A percentile compares a stretch with the other conserved stretches of the same genome.
Conservation (phyloP, 2,113 vertebrate genomes). For the Lepus americanus region DNA sequence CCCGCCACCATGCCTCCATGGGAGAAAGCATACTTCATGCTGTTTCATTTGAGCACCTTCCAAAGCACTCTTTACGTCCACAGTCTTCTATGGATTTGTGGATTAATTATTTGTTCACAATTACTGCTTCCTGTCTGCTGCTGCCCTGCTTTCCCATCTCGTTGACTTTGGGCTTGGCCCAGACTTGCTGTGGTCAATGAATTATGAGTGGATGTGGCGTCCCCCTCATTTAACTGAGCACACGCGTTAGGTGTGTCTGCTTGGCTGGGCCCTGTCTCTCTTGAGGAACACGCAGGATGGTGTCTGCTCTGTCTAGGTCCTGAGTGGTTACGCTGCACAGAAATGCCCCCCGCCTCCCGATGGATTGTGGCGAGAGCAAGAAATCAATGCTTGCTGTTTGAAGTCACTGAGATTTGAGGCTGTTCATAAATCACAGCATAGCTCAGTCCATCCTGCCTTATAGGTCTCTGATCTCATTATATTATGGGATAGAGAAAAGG, state of each 20-base stretch:
- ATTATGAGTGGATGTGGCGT: neutral
- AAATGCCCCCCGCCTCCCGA: conserved; percentile 22
- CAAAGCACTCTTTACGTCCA: conserved; percentile 44
- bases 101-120: conserved; percentile 46
- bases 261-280: neutral
- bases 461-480: conserved; percentile 55
- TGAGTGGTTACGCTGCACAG: neutral
- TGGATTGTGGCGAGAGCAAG: conserved; percentile 17
- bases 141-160: neutral
- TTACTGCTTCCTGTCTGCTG: conserved; percentile 53
- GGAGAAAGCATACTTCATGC: conserved; percentile 50
- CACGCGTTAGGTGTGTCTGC: neutral
- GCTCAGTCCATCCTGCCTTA: conserved; percentile 7
- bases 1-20: neutral
- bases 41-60: conserved; percentile 55
- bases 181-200: neutral
- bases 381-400: conserved; percentile 55
- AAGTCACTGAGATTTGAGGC: conserved; percentile 52
- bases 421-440: conserved; percentile 55
- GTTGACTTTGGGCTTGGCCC: neutral
- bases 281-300: neutral
- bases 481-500: conserved; percentile 18
- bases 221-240: neutral
- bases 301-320: neutral
- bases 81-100: conserved; percentile 11